Conservation (phyloP, 2,113 vertebrate genomes). For the Actinemys pallida region DNA sequence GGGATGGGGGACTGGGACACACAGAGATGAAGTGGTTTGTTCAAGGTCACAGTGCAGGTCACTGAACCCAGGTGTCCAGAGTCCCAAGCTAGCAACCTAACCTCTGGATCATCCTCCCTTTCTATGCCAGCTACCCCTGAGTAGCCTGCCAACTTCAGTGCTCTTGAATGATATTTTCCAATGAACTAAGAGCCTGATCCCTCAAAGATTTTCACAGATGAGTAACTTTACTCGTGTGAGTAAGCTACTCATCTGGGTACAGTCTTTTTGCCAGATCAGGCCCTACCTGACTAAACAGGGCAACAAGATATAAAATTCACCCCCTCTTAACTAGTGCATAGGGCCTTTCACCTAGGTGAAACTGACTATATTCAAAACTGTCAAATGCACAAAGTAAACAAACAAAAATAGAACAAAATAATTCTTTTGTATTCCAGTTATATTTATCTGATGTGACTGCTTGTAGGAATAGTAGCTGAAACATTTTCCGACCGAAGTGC, state of each 20-base stretch:
- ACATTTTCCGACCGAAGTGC: background rate
- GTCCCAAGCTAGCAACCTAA: background rate
- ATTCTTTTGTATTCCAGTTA: background rate
- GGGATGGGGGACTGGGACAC: background rate
- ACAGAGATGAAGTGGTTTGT: background rate
- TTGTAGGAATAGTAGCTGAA: background rate
- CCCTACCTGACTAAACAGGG: background rate
- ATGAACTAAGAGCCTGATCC: background rate
- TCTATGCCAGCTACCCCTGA: background rate
- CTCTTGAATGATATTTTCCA: background rate
- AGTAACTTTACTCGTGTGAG: background rate
- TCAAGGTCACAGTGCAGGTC: background rate
- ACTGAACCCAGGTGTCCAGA: rapidly evolving
- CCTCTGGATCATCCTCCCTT: background rate
- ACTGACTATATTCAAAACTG: background rate
- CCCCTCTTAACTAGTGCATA: background rate
- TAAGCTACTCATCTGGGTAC: background rate
- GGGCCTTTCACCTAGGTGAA: background rate
- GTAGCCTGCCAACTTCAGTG: background rate
- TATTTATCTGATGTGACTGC: background rate
- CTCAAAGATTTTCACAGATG: background rate
- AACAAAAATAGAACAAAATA: background rate
- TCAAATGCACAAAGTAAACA: background rate
- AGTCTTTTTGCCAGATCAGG: background rate
- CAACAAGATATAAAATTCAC: background rate